Conservation (phyloP, 2,113 vertebrate genomes). For the Pomatostomus ruficeps region DNA sequence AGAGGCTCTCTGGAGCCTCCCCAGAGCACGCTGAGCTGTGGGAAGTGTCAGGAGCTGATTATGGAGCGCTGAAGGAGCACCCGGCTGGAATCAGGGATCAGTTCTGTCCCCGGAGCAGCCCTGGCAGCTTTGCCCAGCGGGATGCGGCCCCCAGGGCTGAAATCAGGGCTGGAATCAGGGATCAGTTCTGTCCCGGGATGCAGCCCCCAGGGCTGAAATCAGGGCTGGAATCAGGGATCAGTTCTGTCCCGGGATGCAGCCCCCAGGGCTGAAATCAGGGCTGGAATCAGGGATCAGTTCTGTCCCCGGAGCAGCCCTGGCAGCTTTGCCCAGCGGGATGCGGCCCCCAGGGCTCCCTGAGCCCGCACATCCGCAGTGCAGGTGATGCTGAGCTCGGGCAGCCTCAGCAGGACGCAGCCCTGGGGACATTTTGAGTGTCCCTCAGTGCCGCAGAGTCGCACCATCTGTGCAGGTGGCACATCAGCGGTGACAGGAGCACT, state of each 20-base stretch:
- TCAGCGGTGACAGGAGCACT: neutral
- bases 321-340: neutral
- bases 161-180: too few species aligned
- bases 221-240: too few species aligned
- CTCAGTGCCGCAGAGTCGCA: neutral
- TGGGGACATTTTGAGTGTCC: neutral
- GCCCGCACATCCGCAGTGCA: neutral
- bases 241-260: too few species aligned
- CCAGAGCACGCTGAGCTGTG: neutral
- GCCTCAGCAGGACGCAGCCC: neutral
- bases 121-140: neutral
- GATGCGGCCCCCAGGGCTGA: neutral
- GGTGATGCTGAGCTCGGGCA: neutral
- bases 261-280: too few species aligned
- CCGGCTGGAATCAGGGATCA: neutral
- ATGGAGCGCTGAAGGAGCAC: neutral
- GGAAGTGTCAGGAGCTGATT: slow-evolving; percentile 14
- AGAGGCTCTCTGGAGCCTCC: slow-evolving; percentile 7
- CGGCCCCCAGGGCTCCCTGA: neutral
- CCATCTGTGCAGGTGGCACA: neutral
- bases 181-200: too few species aligned
- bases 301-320: neutral
- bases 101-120: neutral
- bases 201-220: too few species aligned
- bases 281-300: neutral